These are phyloP conservation scores for Oscheius sp. DNA, from an alignment of 2,888 invertebrate genomes.

Conservation along the genomic window DNA sequence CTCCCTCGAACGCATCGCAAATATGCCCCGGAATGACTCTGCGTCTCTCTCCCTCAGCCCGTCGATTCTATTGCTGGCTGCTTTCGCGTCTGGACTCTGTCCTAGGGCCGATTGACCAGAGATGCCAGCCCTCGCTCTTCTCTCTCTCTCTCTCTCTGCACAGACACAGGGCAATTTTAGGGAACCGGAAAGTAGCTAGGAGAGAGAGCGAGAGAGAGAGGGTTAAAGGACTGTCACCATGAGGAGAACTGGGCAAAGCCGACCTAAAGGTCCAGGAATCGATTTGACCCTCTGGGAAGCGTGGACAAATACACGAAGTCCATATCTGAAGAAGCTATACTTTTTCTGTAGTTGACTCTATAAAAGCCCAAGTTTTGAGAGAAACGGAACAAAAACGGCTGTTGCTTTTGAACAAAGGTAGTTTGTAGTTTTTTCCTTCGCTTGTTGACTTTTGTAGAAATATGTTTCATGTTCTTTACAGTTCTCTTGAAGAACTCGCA, in stretches of 20 bases:
- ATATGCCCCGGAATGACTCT: slow-evolving; percentile 18
- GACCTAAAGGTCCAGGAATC: neutral
- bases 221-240: neutral
- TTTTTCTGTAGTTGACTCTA: too few species aligned
- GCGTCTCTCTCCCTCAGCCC: slow-evolving; percentile 25
- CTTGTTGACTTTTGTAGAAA: too few species aligned
- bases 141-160: slow-evolving; percentile 5
- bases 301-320: too few species aligned
- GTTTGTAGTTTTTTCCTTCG: too few species aligned
- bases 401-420: too few species aligned
- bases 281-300: too few species aligned
- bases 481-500: too few species aligned
- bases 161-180: slow-evolving; percentile 31
- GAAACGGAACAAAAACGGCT: too few species aligned
- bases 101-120: slow-evolving; percentile 35
- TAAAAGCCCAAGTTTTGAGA: too few species aligned
- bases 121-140: slow-evolving; percentile 2
- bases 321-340: too few species aligned
- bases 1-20: slow-evolving; percentile 31
- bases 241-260: neutral
- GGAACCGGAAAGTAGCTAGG: slow-evolving; percentile 4
- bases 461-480: too few species aligned
- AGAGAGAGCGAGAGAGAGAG: neutral
- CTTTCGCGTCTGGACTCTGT: slow-evolving; percentile 21
- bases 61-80: slow-evolving; percentile 22